Evolutionary conservation across 2,797 vertebrate species (phyloP).

Genomic region (Erpetoichthys calabaricus): DNA sequence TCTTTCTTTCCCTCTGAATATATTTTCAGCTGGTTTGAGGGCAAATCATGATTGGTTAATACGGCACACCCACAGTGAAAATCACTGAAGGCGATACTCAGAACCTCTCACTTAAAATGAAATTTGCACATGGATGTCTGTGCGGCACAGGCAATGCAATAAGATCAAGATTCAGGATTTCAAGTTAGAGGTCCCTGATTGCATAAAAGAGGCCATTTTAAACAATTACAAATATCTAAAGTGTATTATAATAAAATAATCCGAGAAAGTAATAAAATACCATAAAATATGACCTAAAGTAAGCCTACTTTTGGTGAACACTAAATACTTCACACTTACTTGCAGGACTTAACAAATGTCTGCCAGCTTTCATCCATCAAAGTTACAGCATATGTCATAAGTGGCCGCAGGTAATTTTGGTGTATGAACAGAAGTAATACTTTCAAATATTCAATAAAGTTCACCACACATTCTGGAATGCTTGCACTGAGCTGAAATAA

Average conservation of each 20-base stretch:
- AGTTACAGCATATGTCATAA: constrained; percentile 35
- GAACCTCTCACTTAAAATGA: too few species aligned
- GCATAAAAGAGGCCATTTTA: not conserved
- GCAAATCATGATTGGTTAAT: too few species aligned
- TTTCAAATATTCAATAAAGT: constrained; percentile 43
- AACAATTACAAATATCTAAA: not conserved
- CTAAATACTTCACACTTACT: constrained; percentile 46
- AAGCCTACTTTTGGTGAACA: not conserved
- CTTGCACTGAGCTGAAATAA: constrained; percentile 43
- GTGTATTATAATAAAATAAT: not conserved
- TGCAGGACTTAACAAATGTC: constrained; percentile 66
- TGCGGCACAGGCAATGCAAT: too few species aligned
- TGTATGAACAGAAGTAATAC: constrained; percentile 66
- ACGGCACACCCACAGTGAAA: too few species aligned
- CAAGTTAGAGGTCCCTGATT: not conserved
- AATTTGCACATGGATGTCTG: too few species aligned
- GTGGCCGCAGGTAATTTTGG: constrained; percentile 55
- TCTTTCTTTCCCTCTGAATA: too few species aligned
- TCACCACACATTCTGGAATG: constrained; percentile 59
- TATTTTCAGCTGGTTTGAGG: too few species aligned
- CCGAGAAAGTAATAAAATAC: not conserved
- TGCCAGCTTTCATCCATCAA: constrained; percentile 54
- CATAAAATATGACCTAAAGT: not conserved
- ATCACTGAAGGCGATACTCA: too few species aligned
- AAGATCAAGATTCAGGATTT: not conserved